These are phyloP conservation scores for Chaetophractus vellerosus DNA, from an alignment of 2,797 vertebrate genomes.

Conservation along the genomic window DNA sequence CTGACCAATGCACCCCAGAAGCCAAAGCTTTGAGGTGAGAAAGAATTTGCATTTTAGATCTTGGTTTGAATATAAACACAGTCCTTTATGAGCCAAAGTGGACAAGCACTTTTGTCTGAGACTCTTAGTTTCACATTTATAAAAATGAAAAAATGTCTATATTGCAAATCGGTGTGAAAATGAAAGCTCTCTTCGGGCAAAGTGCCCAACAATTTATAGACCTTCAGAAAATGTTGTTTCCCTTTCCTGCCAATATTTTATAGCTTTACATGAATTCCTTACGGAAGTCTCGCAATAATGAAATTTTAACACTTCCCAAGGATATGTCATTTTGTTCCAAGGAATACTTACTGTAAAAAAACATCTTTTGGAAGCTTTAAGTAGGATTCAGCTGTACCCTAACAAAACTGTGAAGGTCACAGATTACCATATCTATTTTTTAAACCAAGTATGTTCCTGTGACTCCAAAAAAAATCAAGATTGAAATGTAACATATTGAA, in stretches of 20 bases:
- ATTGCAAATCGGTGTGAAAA: background rate
- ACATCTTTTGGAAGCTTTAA: constrained; percentile 16
- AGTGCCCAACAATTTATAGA: background rate
- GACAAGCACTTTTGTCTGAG: background rate
- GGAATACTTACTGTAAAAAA: background rate
- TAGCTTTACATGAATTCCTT: background rate
- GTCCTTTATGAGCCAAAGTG: background rate
- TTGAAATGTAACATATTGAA: constrained; percentile 48
- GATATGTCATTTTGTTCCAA: background rate
- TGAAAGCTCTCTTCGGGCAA: background rate
- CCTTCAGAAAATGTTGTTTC: background rate
- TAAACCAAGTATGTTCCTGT: constrained; percentile 6
- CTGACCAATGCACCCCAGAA: background rate
- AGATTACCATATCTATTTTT: background rate
- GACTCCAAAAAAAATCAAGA: background rate
- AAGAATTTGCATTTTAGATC: background rate
- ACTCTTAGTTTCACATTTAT: background rate
- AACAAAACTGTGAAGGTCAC: background rate
- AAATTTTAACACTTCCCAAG: background rate
- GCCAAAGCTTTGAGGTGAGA: background rate
- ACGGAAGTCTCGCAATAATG: background rate
- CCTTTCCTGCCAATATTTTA: background rate
- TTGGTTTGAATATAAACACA: background rate
- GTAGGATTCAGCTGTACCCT: background rate
- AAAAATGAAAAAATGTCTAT: background rate